Conservation (phyloP, 2,113 vertebrate species). For the Theropithecus gelada region DNA sequence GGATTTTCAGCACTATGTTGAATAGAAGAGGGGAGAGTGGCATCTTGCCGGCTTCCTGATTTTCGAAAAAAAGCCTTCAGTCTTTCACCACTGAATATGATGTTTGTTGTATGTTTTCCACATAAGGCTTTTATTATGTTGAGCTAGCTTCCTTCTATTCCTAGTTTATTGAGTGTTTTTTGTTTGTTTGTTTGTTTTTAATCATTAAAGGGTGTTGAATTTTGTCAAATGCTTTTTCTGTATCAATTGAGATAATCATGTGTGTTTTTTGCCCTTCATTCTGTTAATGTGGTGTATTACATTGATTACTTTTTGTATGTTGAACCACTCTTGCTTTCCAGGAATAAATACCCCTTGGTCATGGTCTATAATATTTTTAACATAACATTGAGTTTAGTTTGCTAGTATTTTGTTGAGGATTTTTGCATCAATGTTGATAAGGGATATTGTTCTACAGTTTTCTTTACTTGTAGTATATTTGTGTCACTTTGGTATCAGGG, state of each 20-base stretch:
- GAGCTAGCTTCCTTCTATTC: background rate
- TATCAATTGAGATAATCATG: background rate
- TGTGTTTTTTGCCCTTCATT: background rate
- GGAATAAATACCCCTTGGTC: background rate
- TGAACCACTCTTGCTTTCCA: background rate
- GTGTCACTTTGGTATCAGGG: background rate
- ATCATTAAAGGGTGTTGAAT: background rate
- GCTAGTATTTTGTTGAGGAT: background rate
- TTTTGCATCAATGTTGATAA: background rate
- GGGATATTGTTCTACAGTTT: background rate
- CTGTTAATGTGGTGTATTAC: background rate
- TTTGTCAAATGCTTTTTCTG: background rate
- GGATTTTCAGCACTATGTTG: background rate
- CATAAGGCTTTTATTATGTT: background rate
- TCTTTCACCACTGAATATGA: background rate
- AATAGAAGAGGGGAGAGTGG: background rate
- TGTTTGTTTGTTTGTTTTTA: background rate
- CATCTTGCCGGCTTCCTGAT: background rate
- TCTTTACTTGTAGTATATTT: background rate
- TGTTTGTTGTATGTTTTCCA: background rate
- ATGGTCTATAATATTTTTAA: background rate
- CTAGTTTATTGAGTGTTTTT: background rate
- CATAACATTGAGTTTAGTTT: background rate
- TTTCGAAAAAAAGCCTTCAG: background rate
- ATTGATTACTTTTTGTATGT: background rate